phyloP scores from a whole-genome alignment of 1,140 invertebrate genomes.

The Solenopsis fugax region DNA sequence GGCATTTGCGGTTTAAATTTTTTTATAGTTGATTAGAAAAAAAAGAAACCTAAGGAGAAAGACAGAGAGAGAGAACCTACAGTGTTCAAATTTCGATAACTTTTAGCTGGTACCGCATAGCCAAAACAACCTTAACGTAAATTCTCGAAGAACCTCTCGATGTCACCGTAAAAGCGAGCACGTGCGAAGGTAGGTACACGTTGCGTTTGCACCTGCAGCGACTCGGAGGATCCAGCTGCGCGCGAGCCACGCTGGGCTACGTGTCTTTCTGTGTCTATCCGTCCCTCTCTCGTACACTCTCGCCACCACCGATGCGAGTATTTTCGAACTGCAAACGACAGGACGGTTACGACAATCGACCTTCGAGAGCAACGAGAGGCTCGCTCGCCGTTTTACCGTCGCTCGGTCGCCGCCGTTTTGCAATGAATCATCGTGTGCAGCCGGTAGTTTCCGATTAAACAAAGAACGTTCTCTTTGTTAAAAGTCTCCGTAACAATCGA shows the following conservation, averaged over 20 bases:
- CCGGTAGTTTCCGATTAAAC: conserved; percentile 43
- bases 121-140: background rate
- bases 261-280: conserved; percentile 31
- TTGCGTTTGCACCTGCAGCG: conserved; percentile 70
- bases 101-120: too few species aligned
- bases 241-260: background rate
- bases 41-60: too few species aligned
- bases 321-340: conserved; percentile 65
- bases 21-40: too few species aligned
- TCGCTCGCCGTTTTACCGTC: conserved; percentile 23
- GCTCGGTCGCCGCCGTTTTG: conserved; percentile 30
- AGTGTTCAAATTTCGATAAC: too few species aligned
- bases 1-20: too few species aligned
- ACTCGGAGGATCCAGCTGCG: conserved; percentile 66
- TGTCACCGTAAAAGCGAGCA: conserved; percentile 36
- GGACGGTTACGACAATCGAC: conserved; percentile 62
- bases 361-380: conserved; percentile 56
- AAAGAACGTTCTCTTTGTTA: conserved; percentile 6
- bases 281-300: conserved; percentile 31
- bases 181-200: conserved; percentile 29
- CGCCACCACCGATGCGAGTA: background rate
- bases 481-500: background rate
- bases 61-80: too few species aligned
- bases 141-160: background rate
- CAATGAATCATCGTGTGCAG: conserved; percentile 50